A percentile compares a stretch with the other conserved stretches of the same genome.
phyloP scores from a whole-genome alignment of 2,888 invertebrate species.

The Drosophila limbata region DNA sequence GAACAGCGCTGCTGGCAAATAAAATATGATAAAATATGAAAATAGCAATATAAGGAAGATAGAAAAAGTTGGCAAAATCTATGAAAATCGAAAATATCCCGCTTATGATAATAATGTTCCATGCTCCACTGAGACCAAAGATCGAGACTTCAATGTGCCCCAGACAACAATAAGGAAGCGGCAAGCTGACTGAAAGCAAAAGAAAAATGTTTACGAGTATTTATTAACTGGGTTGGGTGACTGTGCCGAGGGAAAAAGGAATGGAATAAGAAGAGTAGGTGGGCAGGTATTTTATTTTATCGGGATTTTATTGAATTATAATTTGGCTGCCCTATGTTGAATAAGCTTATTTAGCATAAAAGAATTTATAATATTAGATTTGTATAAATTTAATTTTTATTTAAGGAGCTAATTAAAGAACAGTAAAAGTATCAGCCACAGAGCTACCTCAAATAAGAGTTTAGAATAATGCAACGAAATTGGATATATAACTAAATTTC shows the following conservation, averaged over 20 bases:
- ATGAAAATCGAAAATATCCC: constrained; percentile 7
- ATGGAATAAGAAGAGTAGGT: background rate
- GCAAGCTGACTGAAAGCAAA: constrained; percentile 10
- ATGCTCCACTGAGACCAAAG: constrained; percentile 24
- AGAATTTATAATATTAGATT: background rate
- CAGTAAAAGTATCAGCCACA: background rate
- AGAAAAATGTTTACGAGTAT: constrained; percentile 15
- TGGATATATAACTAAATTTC: background rate
- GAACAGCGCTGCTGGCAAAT: constrained; percentile 61
- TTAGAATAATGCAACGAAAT: background rate
- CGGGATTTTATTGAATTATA: background rate
- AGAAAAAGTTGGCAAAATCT: constrained; percentile 1
- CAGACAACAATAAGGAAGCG: constrained; percentile 9
- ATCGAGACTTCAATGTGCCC: constrained; percentile 21
- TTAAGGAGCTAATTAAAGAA: too few relatives aligned
- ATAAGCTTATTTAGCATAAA: background rate
- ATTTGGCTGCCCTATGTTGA: background rate
- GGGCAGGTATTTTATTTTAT: too few relatives aligned
- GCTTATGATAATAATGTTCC: constrained; percentile 33
- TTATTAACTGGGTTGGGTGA: background rate
- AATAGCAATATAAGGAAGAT: constrained; percentile 28
- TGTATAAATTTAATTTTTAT: too few relatives aligned
- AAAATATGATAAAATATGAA: constrained; percentile 61
- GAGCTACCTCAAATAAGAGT: background rate
- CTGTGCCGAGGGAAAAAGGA: background rate